A percentile compares a stretch with the other conserved stretches of the same genome.
Evolutionary conservation across 2,797 vertebrate genomes (phyloP).

Genomic region (Setipinna tenuifilis): DNA sequence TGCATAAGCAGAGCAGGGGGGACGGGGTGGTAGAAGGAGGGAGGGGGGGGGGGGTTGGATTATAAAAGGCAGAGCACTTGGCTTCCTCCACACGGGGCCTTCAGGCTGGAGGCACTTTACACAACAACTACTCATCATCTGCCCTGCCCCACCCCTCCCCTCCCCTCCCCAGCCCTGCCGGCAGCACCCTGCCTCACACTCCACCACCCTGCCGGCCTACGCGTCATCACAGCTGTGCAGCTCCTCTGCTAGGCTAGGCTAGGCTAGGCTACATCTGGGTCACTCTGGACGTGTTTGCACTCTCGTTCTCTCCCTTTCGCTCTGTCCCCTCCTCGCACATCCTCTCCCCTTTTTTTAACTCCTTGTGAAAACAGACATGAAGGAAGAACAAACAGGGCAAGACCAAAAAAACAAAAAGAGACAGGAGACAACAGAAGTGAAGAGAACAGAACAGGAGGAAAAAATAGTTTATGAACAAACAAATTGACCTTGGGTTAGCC

Average conservation of each 20-base stretch:
- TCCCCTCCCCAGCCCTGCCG: background rate
- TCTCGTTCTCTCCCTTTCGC: background rate
- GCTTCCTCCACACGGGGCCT: background rate
- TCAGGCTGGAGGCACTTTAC: background rate
- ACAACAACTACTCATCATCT: background rate
- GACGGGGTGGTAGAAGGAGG: background rate
- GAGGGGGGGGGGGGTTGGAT: background rate
- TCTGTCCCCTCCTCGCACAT: too few relatives aligned
- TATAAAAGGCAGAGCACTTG: conserved; percentile 10
- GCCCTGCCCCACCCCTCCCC: background rate
- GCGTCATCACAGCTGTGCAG: conserved; percentile 15
- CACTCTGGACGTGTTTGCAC: background rate
- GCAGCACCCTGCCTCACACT: too few relatives aligned
- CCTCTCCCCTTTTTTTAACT: too few relatives aligned
- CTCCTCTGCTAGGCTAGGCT: background rate
- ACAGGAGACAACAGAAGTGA: too few relatives aligned
- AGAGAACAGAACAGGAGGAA: too few relatives aligned
- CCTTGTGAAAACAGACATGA: too few relatives aligned
- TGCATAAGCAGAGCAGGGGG: background rate
- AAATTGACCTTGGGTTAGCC: too few relatives aligned
- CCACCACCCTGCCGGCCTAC: background rate
- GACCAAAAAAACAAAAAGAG: too few relatives aligned
- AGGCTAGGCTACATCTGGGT: conserved; percentile 5
- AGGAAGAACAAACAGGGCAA: too few relatives aligned
- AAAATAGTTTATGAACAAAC: too few relatives aligned